Base-by-base conservation (phyloP, 2,797 vertebrate species). In the Cyprinodon diabolis region DNA sequence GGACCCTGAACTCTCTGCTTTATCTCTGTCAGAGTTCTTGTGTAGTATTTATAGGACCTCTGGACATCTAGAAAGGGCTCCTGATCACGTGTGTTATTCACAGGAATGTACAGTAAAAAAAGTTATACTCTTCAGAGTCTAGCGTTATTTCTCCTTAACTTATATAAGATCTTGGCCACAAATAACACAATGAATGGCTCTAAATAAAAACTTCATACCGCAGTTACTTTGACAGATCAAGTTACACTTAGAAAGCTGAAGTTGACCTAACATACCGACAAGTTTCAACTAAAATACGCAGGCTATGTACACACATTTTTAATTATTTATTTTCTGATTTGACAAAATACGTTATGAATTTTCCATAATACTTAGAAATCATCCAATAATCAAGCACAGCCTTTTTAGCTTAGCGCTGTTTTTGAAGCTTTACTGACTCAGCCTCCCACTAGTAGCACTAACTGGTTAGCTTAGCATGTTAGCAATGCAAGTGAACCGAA, bases 1-100 rank as follows among this genome's bases (percentile, higher is more conserved):
- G 72, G 48, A 71, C 55, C 69, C 25, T 76, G 49, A 63, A 37
- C 25, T 58, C 17, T 58, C 17, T 4, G 70, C 37, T 49, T 55
- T 14, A 52, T 62, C 17, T 82, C 63, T 10, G 57, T 66, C 66
- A 84, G 35, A 49, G 60, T 69, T 56, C 87, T 58, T 73, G 30
- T 14, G 71, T 47, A 70, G 84, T 94, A 94, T 93, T 93, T 93
- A 87, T 94, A 93, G 92, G 77, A 79, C 13, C 56, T 72, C 80
- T 77, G 69, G 74, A 76, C 69, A 72, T 86, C 72, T 76, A 85
- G 86, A 86, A 91, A 90, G 90, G 93, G 92, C 91, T 92, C 89
- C 71, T 80, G 66, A 69, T 92, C 90, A 92, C 83, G 79, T 91
- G 91, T 84, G 76, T 66, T 84, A 76, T 72, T 81, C 63, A 62